phyloP scores from a whole-genome alignment of 2,113 vertebrate genomes.

The Oostethus manadensis region DNA sequence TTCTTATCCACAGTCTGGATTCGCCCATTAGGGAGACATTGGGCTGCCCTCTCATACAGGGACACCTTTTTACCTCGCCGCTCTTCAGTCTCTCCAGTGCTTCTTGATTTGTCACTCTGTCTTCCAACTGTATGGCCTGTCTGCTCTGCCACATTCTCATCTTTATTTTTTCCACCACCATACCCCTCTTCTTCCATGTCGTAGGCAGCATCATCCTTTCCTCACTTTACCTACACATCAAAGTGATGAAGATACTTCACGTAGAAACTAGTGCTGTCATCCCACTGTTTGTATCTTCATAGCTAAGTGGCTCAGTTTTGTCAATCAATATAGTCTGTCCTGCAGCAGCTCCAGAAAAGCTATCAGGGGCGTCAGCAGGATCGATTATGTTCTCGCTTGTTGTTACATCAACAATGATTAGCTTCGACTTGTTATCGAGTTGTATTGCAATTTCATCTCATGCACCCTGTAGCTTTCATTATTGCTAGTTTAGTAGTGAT shows the following conservation, averaged over 20 bases:
- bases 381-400: conserved; percentile 18
- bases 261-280: conserved; percentile 15
- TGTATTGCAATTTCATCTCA: no score
- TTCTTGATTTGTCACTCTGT: background rate
- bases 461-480: no score
- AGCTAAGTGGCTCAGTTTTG: conserved; percentile 23
- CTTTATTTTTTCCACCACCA: conserved; percentile 18
- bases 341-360: conserved; percentile 8
- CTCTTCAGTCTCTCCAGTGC: background rate
- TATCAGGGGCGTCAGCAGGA: conserved; percentile 8
- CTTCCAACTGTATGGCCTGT: conserved; percentile 11
- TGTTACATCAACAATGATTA: background rate
- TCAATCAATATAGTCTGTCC: conserved; percentile 34
- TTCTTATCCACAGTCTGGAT: conserved; percentile 46
- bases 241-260: conserved; percentile 12
- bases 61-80: background rate
- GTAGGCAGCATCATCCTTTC: background rate
- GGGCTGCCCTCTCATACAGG: background rate
- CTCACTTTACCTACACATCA: conserved; percentile 2
- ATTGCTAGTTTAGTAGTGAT: no score
- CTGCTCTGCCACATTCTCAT: conserved; percentile 25
- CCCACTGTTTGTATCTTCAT: conserved; percentile 9
- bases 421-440: background rate
- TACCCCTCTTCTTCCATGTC: conserved; percentile 5
- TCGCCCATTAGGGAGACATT: conserved; percentile 34